Evolutionary conservation across 2,797 vertebrate genomes (phyloP), one percentile per base, ranked within the genome.

Genomic region (Anniella stebbinsi): DNA sequence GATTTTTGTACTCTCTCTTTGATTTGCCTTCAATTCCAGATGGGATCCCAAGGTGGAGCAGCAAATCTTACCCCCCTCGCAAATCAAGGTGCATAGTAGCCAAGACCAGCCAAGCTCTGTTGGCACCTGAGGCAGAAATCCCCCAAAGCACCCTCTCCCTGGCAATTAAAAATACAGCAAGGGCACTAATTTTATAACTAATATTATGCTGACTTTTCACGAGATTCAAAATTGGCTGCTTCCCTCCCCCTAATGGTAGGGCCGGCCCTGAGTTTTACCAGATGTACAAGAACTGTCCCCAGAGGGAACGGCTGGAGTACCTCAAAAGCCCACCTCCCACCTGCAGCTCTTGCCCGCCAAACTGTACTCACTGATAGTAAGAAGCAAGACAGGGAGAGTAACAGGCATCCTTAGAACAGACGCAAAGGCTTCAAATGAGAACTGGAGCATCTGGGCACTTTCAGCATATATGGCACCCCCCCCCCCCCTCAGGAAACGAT

Each of bases 301-400:
- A 77, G 57, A 38, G 60, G 9, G 7, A 66, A 48, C 45, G 10
- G 17, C 12, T 30, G n/a, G 8, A 41, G 48, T 18, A 9, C 17
- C n/a, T 10, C 67, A 45, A 17, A 12, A 23, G 38, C n/a, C 30
- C 63, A 8, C 83, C 30, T 54, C 45, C 85, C 12, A 23, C 38
- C 17, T 11, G 13, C 18, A 18, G 17, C 36, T 81, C 54, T 36
- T 11, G 9, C 3, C 21, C 45, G 8, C 60, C 72, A 18, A 67
- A 38, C 51, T 3, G 4, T 87, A 89, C 91, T 92, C 72, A 92
- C 91, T 83, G n/a, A 92, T 87, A 3, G 84, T 80, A 69, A 92
- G 72, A 23, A 92, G 91, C 17, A 92, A 70, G 41, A 89, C 30
- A 11, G 91, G 80, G 12, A 92, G 41, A 38, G 88, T 72, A 70